phyloP scores from a whole-genome alignment of 2,113 vertebrate species.

The Orcinus orca region DNA sequence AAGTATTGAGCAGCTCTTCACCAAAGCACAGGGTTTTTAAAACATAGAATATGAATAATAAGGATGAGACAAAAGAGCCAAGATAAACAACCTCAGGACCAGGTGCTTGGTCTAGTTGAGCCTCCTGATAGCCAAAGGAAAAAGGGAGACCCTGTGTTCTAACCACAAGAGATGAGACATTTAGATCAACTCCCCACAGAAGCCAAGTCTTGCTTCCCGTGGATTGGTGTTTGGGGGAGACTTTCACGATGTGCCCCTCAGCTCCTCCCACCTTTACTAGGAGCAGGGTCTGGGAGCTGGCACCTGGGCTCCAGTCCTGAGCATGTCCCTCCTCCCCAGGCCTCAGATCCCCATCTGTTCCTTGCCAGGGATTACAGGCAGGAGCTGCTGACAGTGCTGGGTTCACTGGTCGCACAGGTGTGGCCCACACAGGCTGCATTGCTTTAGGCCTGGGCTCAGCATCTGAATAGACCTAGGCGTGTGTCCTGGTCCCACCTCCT shows the following conservation, averaged over 20 bases:
- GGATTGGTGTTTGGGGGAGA: not conserved
- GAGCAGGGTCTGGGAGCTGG: not conserved
- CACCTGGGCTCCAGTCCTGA: not conserved
- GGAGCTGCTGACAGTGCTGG: not conserved
- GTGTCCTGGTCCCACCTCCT: not conserved
- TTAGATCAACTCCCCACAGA: not conserved
- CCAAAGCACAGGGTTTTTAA: not conserved
- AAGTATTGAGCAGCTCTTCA: not conserved
- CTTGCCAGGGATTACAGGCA: not conserved
- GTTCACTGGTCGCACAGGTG: not conserved
- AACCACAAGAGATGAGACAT: not conserved
- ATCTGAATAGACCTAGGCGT: not conserved
- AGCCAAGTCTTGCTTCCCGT: not conserved
- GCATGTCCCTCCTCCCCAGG: not conserved
- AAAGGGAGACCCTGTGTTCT: conserved; percentile 1
- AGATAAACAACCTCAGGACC: not conserved
- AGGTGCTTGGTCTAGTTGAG: not conserved
- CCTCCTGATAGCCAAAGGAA: not conserved
- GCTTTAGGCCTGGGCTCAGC: not conserved
- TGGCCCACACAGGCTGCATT: not conserved
- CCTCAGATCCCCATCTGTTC: not conserved
- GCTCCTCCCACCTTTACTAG: not conserved
- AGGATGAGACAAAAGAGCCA: not conserved
- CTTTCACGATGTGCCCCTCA: not conserved
- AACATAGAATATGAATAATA: not conserved